Base-by-base conservation (phyloP, 2,888 invertebrate genomes). In the Ophonus ardosiacus region DNA sequence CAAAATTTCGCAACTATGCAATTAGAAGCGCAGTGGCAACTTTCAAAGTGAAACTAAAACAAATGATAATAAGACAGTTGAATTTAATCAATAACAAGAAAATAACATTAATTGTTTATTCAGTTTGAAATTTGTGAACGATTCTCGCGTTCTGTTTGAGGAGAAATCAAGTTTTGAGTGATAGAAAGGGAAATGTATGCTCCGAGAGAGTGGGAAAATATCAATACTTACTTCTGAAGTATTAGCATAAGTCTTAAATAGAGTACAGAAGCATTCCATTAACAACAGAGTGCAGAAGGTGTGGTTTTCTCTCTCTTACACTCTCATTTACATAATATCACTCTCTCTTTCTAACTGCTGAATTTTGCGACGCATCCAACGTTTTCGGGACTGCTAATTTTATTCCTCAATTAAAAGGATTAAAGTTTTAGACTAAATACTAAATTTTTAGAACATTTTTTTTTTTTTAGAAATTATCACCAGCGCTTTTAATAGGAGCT, bases 211-310 rank as follows among this genome's bases (percentile, higher is more conserved):
- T 40, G 13, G 68, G 31, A 8, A 21, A 83, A 57, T 83, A 83
- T 83, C 83, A 76, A 83, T 59, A 59, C 74, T 83, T 74, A 57
- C 59, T 83, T 76, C 83, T 38, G 15, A 56, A 83, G 61, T 71
- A 83, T 83, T 83, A 83, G 83, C 83, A 83, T 83, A 83, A 83
- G 83, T 83, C 83, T 83, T 83, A 82, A 71, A 82, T 82, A 83
- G 74, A 59, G 74, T 83, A 83, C 74, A 83, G 83, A 76, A 83
- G 83, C 83, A 83, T 83, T 83, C 83, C 83, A 83, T 83, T 83
- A 83, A 74, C 83, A 83, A 83, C 83, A 74, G 74, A 83, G 74
- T 83, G 76, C 83, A 83, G 71, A 82, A 59, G 38, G 81, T 65
- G 51, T 43, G 17, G 81, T 81, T 65, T 13, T 65, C 81, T 81